Conservation (phyloP, 2,888 invertebrate species). For the Pterostichus niger region DNA sequence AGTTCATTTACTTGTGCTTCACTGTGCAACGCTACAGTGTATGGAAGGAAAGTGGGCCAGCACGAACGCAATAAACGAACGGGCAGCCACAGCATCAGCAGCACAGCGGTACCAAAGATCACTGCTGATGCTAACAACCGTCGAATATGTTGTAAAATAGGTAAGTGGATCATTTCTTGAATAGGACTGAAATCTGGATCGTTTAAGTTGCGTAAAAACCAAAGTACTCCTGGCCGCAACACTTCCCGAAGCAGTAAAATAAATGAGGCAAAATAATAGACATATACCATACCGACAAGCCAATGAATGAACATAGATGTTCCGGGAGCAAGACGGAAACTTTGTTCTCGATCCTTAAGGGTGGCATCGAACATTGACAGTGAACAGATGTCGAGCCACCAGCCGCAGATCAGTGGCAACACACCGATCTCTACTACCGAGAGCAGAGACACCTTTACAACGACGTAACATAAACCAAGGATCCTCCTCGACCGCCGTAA, state of each 20-base stretch:
- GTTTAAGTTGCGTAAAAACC: slow-evolving; percentile 98
- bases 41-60: slow-evolving; percentile 95
- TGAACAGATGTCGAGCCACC: slow-evolving; percentile 99
- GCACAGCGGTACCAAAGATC: slow-evolving; percentile 96
- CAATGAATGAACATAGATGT: slow-evolving; percentile 99
- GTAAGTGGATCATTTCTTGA: slow-evolving; percentile 98
- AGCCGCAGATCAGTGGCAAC: slow-evolving; percentile 97
- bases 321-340: slow-evolving; percentile 94
- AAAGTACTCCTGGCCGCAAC: slow-evolving; percentile 96
- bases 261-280: slow-evolving; percentile 99
- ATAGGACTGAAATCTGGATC: slow-evolving; percentile 99
- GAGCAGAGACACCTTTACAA: slow-evolving; percentile 94
- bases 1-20: slow-evolving; percentile 96
- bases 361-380: slow-evolving; percentile 94
- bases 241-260: slow-evolving; percentile 95
- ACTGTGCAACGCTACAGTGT: slow-evolving; percentile 91
- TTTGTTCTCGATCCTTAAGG: slow-evolving; percentile 91
- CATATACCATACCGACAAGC: slow-evolving; percentile 99
- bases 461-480: slow-evolving; percentile 95
- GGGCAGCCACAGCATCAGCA: slow-evolving; percentile 98
- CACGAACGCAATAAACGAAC: slow-evolving; percentile 90
- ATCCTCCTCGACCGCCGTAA: slow-evolving; percentile 89
- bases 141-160: slow-evolving; percentile 93
- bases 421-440: slow-evolving; percentile 98
- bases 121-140: slow-evolving; percentile 95